phyloP scores from a whole-genome alignment of 2,888 invertebrate genomes.

The Terebella lapidaria region DNA sequence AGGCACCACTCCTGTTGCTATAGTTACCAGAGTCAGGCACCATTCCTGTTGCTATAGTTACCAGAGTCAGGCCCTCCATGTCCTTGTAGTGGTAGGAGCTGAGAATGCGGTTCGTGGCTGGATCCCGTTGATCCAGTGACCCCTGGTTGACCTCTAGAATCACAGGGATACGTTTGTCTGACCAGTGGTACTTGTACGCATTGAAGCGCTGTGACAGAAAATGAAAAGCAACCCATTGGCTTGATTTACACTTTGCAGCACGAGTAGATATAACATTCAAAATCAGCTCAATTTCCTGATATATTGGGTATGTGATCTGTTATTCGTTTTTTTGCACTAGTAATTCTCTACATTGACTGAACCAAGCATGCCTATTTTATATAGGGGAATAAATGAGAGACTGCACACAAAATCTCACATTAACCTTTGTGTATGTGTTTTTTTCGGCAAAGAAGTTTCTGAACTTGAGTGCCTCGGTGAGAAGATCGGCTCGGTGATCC shows the following conservation, averaged over 20 bases:
- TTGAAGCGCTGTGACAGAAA: slow-evolving; percentile 67
- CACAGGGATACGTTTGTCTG: slow-evolving; percentile 81
- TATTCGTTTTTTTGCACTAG: too few relatives aligned
- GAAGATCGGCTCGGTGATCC: slow-evolving; percentile 84
- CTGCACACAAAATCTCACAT: too few relatives aligned
- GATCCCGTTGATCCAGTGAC: slow-evolving; percentile 86
- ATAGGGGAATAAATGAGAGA: too few relatives aligned
- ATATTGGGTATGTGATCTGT: too few relatives aligned
- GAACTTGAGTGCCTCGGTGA: slow-evolving; percentile 76
- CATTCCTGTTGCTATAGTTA: slow-evolving; percentile 23
- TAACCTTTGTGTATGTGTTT: slow-evolving; percentile 36
- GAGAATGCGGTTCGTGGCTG: slow-evolving; percentile 73
- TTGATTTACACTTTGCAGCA: too few relatives aligned
- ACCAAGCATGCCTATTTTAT: too few relatives aligned
- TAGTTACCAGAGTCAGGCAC: background rate
- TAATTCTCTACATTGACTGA: too few relatives aligned
- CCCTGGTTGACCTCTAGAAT: slow-evolving; percentile 87
- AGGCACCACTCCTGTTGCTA: too few relatives aligned
- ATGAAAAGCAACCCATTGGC: too few relatives aligned
- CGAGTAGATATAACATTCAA: too few relatives aligned
- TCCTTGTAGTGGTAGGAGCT: slow-evolving; percentile 82
- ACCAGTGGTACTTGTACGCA: slow-evolving; percentile 95
- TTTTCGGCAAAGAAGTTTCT: slow-evolving; percentile 49
- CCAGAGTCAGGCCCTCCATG: slow-evolving; percentile 68
- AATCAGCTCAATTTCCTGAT: too few relatives aligned